Percentiles rank a stretch among this genome's conserved stretches.
Evolutionary conservation across 2,888 invertebrate species (phyloP).

Genomic region (Plutella xylostella): DNA sequence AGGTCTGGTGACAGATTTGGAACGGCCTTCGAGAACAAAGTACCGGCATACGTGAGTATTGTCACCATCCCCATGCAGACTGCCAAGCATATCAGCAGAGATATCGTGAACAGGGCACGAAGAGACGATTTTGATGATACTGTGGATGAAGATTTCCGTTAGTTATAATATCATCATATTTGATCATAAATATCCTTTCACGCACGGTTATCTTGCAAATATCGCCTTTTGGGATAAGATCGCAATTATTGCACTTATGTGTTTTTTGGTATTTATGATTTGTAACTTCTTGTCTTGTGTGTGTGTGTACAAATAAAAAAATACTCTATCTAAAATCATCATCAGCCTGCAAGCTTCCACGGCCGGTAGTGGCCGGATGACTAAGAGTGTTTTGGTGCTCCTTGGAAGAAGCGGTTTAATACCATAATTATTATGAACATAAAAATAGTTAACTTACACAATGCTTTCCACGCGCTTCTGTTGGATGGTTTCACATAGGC

Average conservation of each 20-base stretch:
- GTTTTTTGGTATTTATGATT: background rate
- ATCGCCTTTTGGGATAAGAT: background rate
- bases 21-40: conserved; percentile 51
- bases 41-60: conserved; percentile 38
- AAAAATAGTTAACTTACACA: conserved; percentile 23
- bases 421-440: background rate
- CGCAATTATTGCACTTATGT: background rate
- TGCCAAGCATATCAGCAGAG: conserved; percentile 20
- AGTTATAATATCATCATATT: background rate
- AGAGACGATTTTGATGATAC: conserved; percentile 44
- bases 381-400: background rate
- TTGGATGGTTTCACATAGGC: conserved; percentile 10
- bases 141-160: conserved; percentile 16
- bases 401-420: background rate
- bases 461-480: conserved; percentile 22
- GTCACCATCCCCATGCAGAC: conserved; percentile 30
- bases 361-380: too few species aligned
- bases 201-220: background rate
- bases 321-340: too few species aligned
- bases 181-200: background rate
- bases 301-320: too few species aligned
- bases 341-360: too few species aligned
- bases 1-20: conserved; percentile 46
- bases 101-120: conserved; percentile 22
- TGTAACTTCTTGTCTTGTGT: background rate